Evolutionary conservation across 2,113 vertebrate species (phyloP), one percentile per base, ranked within the genome.

Genomic region (Pituophis catenifer): DNA sequence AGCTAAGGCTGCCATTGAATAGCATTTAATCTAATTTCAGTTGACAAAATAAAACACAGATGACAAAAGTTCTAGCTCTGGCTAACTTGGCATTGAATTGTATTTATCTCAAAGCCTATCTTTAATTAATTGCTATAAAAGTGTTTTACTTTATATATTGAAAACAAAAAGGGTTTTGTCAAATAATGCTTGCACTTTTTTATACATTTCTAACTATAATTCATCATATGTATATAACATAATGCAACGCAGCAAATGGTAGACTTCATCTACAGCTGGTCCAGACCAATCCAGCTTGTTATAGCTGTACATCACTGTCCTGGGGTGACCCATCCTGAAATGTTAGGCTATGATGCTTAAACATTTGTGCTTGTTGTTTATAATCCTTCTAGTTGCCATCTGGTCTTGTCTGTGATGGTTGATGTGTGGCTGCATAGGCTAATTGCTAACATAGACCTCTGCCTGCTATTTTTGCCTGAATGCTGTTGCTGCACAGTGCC

Each of bases 351-450:
- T 38, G 54, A 88, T 21, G 89, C 50, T 29, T 65, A 87, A 95
- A 93, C 95, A 94, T 96, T 96, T 96, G 91, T 92, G 87, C 91
- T 86, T 91, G 70, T 44, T 59, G 92, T 91, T 0, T 0, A 93
- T 57, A 65, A 94, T 86, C 91, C 91, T 95, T 94, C 75, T 95
- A 94, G 89, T 93, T 93, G 87, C 95, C 96, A 91, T 96, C 96
- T 96, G 95, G 91, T 91, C 91, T 0, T 88, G 21, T 87, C 29
- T 94, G 44, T 90, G 29, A 38, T 21, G 38, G 58, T 52, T 9
- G 59, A 29, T 38, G 58, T 3, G 2, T 75, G 94, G 93, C 94
- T 93, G 86, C 90, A 92, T 52, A 94, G 94, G 95, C 95, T 95
- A 90, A 95, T 90, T 12, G 0, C 54, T 57, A 89, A 59, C 91